Evolutionary conservation across 2,113 vertebrate species (phyloP), one percentile per base, ranked within the genome.

Genomic region (Crotophaga sulcirostris): DNA sequence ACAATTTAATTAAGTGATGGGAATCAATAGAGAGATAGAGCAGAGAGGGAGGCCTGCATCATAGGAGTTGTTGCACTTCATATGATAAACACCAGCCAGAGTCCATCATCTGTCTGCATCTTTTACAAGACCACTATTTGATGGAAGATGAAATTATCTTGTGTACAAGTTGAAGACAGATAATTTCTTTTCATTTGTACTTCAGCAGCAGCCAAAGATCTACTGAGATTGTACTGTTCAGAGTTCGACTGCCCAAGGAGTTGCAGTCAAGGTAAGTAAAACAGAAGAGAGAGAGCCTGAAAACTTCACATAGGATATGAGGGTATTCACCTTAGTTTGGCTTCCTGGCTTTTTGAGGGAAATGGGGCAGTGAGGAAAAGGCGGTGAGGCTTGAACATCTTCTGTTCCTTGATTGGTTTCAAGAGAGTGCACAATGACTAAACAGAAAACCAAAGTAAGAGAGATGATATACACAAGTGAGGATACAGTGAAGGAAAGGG

Each of bases 1-100:
- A 90, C 86, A 92, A 93, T 95, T 93, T 92, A 96, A 96, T 92
- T 96, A 94, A 68, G 89, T 68, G 85, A 93, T 84, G 85, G 69
- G 56, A 86, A 92, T 92, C 73, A 54, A 95, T 67, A 96, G 60
- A 60, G 10, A 91, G 77, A 84, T 14, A 90, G 72, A 89, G 77
- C 49, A 84, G 73, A 87, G 69, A 64, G 28, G 64, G 88, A 87
- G 64, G 40, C 74, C 36, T 92, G 69, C 58, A 79, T 78, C 28
- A 23, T 1, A 94, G 69, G 28, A 89, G 62, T 49, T 82, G 69
- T 66, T 91, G 81, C 67, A 78, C 58, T 93, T 82, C 90, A 49
- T 64, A 54, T 58, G 84, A 81, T 84, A 94, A 89, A 90, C 85
- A 84, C 56, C 52, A 76, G 11, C 31, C 60, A 54, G 80, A 94